Conservation (phyloP, 53 echinoderm and acorn worm species). For the Patiria pectinifera region DNA sequence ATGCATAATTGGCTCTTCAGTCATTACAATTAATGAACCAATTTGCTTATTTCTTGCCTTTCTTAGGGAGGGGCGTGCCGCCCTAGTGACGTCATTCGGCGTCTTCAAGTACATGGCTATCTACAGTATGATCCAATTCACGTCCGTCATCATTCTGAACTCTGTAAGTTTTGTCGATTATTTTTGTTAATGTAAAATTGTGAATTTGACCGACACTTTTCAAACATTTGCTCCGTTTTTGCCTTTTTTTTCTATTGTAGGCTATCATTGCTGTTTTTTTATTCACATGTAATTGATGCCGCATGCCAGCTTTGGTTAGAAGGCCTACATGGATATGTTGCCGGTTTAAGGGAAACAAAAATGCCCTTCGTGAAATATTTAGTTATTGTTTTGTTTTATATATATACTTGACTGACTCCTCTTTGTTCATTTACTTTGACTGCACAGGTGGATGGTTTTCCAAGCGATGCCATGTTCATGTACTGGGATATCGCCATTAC, state of each 20-base stretch:
- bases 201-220: not conserved
- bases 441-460: conserved; percentile 84
- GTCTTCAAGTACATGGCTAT: conserved; percentile 99
- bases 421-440: not conserved
- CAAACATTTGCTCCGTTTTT: too few relatives aligned
- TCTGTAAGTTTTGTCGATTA: conserved; percentile 63
- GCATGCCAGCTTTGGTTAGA: too few relatives aligned
- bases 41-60: not conserved
- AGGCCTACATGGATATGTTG: too few relatives aligned
- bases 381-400: not conserved
- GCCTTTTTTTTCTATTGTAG: too few relatives aligned
- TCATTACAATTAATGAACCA: not conserved
- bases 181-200: not conserved
- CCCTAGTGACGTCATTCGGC: conserved; percentile 97
- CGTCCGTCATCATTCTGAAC: conserved; percentile 89
- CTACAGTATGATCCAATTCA: conserved; percentile 99
- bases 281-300: too few relatives aligned
- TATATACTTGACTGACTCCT: not conserved
- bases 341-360: too few relatives aligned
- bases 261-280: too few relatives aligned
- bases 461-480: conserved; percentile 97
- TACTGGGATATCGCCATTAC: conserved; percentile 99
- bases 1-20: too few relatives aligned
- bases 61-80: conserved; percentile 94
- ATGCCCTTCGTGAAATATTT: too few relatives aligned